Conservation (phyloP, 2,113 vertebrate species). For the Macheiramphus alcinus region DNA sequence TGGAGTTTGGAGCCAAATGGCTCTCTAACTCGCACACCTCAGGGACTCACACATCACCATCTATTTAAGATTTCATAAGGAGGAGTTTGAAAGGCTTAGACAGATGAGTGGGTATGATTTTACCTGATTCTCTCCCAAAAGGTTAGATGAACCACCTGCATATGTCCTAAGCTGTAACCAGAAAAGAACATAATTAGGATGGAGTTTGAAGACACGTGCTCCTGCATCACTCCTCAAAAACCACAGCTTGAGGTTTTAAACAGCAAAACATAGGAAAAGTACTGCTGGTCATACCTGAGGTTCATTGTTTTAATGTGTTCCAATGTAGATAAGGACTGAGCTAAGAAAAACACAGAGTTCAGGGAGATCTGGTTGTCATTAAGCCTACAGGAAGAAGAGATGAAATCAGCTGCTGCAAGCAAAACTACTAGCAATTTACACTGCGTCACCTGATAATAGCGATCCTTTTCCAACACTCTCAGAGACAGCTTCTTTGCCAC, state of each 20-base stretch:
- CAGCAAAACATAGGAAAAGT: neutral
- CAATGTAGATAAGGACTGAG: conserved; percentile 55
- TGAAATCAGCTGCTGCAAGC: neutral
- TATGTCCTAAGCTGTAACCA: conserved; percentile 59
- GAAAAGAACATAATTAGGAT: neutral
- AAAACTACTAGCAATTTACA: neutral
- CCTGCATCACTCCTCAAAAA: neutral
- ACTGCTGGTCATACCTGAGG: conserved; percentile 73
- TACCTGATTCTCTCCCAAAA: conserved; percentile 39
- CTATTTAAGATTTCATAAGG: neutral
- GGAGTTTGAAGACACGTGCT: neutral
- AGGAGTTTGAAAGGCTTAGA: neutral
- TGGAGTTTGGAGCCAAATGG: neutral
- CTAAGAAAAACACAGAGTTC: conserved; percentile 66
- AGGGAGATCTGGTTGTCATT: conserved; percentile 75
- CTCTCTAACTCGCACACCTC: neutral
- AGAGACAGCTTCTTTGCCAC: neutral
- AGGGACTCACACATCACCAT: neutral
- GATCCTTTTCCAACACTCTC: neutral
- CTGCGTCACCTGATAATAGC: accelerated
- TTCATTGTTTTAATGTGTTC: conserved; percentile 61
- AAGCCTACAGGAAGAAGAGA: conserved; percentile 67
- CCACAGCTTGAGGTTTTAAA: neutral
- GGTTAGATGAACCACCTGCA: conserved; percentile 42
- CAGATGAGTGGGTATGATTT: neutral